These are phyloP conservation scores for Delia radicum DNA, from an alignment of 1,140 invertebrate genomes.

Conservation along the genomic window DNA sequence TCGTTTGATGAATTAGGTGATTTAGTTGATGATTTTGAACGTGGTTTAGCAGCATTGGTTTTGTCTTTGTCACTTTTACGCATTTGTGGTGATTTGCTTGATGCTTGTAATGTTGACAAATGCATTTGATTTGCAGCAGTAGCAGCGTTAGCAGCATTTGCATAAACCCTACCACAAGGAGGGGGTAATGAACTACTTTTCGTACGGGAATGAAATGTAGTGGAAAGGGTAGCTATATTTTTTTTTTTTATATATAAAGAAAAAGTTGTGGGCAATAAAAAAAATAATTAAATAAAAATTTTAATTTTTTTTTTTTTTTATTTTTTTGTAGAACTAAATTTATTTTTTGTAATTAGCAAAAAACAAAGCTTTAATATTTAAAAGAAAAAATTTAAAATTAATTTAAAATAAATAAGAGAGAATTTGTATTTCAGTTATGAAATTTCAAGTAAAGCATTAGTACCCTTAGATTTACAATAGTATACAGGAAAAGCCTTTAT, in stretches of 20 bases:
- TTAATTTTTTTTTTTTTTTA: background rate
- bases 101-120: constrained; percentile 43
- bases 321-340: background rate
- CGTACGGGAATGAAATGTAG: constrained; percentile 58
- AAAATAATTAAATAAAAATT: background rate
- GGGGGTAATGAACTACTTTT: constrained; percentile 58
- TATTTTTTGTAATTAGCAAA: background rate
- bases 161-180: constrained; percentile 52
- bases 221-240: constrained; percentile 59
- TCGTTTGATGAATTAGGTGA: constrained; percentile 38
- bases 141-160: constrained; percentile 38
- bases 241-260: background rate
- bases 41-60: constrained; percentile 50
- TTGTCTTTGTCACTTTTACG: constrained; percentile 55
- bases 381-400: background rate
- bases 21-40: constrained; percentile 43
- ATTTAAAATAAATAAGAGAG: too few species aligned
- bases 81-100: constrained; percentile 42
- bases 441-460: too few species aligned
- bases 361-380: background rate
- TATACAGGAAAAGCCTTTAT: too few species aligned
- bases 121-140: constrained; percentile 38
- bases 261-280: background rate
- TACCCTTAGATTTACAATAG: too few species aligned
- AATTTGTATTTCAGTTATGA: too few species aligned